Base-by-base conservation (phyloP, 2,113 vertebrate genomes). In the Pangasianodon gigas region DNA sequence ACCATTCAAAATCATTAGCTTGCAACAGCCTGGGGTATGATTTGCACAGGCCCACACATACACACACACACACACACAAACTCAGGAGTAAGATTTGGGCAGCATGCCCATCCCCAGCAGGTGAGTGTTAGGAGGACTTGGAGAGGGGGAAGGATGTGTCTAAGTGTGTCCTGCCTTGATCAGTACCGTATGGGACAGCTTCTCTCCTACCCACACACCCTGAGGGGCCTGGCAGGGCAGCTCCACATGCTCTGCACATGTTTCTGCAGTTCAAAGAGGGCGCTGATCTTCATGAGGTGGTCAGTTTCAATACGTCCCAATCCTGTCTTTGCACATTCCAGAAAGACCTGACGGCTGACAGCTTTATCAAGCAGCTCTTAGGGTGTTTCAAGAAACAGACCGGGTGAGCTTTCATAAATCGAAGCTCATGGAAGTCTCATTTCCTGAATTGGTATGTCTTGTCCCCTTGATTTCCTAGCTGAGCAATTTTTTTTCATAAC, bases 1-100 rank as follows among this genome's bases (percentile, higher is more conserved):
- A 56, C 92, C 92, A 92, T 93, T 95, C 95, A 93, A 95, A 95
- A 95, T 92, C 95, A 95, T 96, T 96, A 96, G 92, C 90, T 92
- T 94, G 93, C 62, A 85, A 54, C 67, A 89, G 89, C 89, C 91
- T 65, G 67, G 87, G 74, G 89, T 84, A 69, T 91, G 82, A 58
- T 91, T 75, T 91, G 93, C 93, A 91, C 89, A 91, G 26, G 14
- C 24, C 24, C 52, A 86, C 81, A 86, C 44, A 69, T 0, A 85
- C 26, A 85, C 62, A 82, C 18, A 90, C 54, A 56, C 48, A 84
- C n/a, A 74, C 56, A 67, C 26, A 90, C 67, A 54, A 62, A 69
- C 84, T 91, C 83, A 92, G 37, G 62, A n/a, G 32, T 58, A 77
- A 89, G 81, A 51, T 75, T 87, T 62, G 85, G 91, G 82, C 90